Conservation (phyloP, 2,888 invertebrate genomes). For the Platycheirus rosarum region DNA sequence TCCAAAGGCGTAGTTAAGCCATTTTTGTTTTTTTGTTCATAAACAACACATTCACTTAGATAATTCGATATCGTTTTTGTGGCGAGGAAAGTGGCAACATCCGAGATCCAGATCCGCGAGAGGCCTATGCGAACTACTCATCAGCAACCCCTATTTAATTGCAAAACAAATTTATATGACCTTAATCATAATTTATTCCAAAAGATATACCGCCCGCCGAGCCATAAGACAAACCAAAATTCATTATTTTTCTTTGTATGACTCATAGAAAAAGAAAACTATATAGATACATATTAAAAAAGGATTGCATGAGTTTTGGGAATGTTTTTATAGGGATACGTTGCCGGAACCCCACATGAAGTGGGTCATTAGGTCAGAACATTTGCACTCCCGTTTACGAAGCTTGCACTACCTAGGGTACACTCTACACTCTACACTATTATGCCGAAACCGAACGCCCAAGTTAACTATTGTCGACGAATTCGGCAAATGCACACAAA, state of each 20-base stretch:
- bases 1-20: constrained; percentile 47
- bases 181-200: constrained; percentile 71
- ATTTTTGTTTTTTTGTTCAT: constrained; percentile 20
- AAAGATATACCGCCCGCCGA: constrained; percentile 23
- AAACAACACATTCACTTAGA: constrained; percentile 41
- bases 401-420: constrained; percentile 51
- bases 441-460: constrained; percentile 10
- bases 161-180: constrained; percentile 71
- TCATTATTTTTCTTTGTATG: constrained; percentile 55
- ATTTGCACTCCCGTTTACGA: constrained; percentile 65
- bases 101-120: constrained; percentile 4
- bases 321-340: constrained; percentile 19
- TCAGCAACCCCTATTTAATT: constrained; percentile 53
- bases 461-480: constrained; percentile 30
- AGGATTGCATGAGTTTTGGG: constrained; percentile 36
- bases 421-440: constrained; percentile 1
- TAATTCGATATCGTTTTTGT: constrained; percentile 45
- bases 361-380: constrained; percentile 70
- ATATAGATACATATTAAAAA: constrained; percentile 18
- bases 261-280: constrained; percentile 48
- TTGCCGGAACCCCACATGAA: constrained; percentile 42
- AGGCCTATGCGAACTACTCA: constrained; percentile 27
- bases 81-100: neutral
- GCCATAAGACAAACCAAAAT: constrained; percentile 22
- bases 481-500: constrained; percentile 42